phyloP scores from a whole-genome alignment of 2,797 vertebrate species.

The Tachyglossus aculeatus region DNA sequence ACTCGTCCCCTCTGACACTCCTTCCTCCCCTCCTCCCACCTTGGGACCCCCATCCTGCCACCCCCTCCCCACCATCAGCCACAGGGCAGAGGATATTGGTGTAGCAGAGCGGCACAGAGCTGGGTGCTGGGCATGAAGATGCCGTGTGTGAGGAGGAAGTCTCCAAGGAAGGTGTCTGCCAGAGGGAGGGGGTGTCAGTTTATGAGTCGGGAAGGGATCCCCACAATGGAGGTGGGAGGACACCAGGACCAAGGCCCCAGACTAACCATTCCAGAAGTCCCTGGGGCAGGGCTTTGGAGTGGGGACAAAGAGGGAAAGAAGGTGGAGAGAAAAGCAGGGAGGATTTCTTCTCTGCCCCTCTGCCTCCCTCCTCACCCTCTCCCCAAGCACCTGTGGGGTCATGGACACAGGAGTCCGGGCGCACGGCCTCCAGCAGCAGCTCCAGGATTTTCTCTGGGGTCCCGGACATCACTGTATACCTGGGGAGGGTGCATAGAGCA shows the following conservation, averaged over 20 bases:
- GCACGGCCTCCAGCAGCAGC: conserved; percentile 88
- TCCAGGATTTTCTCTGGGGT: conserved; percentile 96
- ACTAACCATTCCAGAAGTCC: background rate
- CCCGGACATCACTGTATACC: conserved; percentile 94
- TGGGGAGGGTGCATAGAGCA: conserved; percentile 44
- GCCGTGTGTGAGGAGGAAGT: conserved; percentile 91
- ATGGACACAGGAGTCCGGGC: conserved; percentile 84
- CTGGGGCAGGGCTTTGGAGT: too few relatives aligned
- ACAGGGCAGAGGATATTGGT: conserved; percentile 99
- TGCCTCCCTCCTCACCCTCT: background rate
- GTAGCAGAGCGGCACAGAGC: conserved; percentile 86
- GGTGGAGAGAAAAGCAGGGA: background rate
- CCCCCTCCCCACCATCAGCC: too few relatives aligned
- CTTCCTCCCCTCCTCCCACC: too few relatives aligned
- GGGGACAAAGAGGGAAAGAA: background rate
- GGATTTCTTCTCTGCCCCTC: conserved; percentile 2
- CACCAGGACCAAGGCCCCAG: background rate
- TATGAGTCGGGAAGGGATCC: too few relatives aligned
- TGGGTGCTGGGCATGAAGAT: conserved; percentile 91
- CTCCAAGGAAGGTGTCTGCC: conserved; percentile 86
- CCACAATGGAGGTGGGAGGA: background rate
- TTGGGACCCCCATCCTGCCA: too few relatives aligned
- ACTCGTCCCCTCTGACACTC: too few relatives aligned
- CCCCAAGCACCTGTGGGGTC: conserved; percentile 80
- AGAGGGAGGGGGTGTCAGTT: conserved; percentile 12